Base-by-base conservation (phyloP, 2,113 vertebrate species). In the Festucalex cinctus region DNA sequence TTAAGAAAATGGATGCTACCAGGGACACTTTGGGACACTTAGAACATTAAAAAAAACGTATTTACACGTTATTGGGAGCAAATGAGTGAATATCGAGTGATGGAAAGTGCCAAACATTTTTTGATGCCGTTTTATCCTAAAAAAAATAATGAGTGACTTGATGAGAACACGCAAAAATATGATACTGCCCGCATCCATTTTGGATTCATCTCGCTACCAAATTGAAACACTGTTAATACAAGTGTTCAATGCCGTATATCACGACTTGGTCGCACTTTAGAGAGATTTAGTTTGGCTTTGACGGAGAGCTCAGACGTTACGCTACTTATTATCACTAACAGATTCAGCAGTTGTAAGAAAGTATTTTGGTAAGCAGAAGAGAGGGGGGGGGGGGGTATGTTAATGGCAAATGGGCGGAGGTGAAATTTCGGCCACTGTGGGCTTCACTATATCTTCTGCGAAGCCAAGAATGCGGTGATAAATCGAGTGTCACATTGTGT, bases 401-500 rank as follows among this genome's bases (percentile, higher is more conserved):
- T 85, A 74, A 79, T 70, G 61, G 70, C 51, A 44, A n/a, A 65
- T 75, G 78, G 69, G 62, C 68, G 76, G 26, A 62, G 77, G 79
- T 81, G 79, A 84, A 85, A 75, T 70, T 84, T 77, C 9, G 73
- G 75, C 72, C 76, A 77, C 74, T 71, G 73, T 74, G 61, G 69
- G 69, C 74, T 71, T 77, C 67, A 71, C 66, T 81, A 78, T 76
- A 78, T 80, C 65, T 77, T 70, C 54, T 7, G 71, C 69, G 64
- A 76, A 73, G 85, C 80, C 80, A 82, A 83, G 76, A 81, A 83
- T 85, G 75, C 60, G 76, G 72, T 24, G 75, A 82, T 87, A 83
- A 86, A 88, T 89, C 77, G 84, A 82, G 82, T 82, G 82, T 84
- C 80, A 85, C 70, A 78, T 87, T 84, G 86, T 89, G 81, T 86